Evolutionary conservation across 2,888 invertebrate genomes (phyloP).

Genomic region (Amblyjoppa fuscipennis): DNA sequence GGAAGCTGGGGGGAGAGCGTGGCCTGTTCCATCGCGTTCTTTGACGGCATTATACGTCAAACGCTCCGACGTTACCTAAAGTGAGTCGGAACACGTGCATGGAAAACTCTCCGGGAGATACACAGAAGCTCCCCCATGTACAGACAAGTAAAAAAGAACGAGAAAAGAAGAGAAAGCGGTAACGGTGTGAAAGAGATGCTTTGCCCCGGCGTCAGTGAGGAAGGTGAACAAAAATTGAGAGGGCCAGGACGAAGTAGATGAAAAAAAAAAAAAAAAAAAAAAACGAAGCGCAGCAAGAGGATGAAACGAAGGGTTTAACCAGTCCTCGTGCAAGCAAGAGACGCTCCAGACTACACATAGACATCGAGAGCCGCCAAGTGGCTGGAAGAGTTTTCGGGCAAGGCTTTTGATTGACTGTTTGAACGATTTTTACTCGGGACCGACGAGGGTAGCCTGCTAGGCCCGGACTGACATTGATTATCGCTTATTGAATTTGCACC

Average conservation of each 20-base stretch:
- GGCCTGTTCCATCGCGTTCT: slow-evolving; percentile 71
- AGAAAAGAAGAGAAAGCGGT: slow-evolving; percentile 62
- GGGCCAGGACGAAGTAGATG: slow-evolving; percentile 51
- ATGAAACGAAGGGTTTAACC: slow-evolving; percentile 47
- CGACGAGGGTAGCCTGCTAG: slow-evolving; percentile 54
- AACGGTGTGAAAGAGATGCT: slow-evolving; percentile 65
- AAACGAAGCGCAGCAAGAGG: background rate
- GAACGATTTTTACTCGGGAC: slow-evolving; percentile 82
- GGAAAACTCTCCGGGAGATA: slow-evolving; percentile 39
- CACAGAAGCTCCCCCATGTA: slow-evolving; percentile 35
- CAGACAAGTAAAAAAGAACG: slow-evolving; percentile 47
- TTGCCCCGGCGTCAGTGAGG: slow-evolving; percentile 57
- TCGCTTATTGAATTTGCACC: slow-evolving; percentile 84
- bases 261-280: slow-evolving; percentile 13
- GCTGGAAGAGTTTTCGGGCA: slow-evolving; percentile 46
- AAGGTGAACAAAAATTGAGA: slow-evolving; percentile 57
- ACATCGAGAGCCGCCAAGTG: slow-evolving; percentile 45
- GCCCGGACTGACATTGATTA: slow-evolving; percentile 83
- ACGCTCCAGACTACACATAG: slow-evolving; percentile 38
- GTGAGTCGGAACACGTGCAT: slow-evolving; percentile 57
- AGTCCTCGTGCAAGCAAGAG: slow-evolving; percentile 44
- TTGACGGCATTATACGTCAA: slow-evolving; percentile 77
- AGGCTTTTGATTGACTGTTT: slow-evolving; percentile 83
- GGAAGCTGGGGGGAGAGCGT: background rate
- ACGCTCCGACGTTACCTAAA: slow-evolving; percentile 57